Percentiles rank a stretch among this genome's conserved stretches.
These are phyloP conservation scores for Xestoiulus laeticollis DNA, from an alignment of 2,888 invertebrate genomes.

Conservation along the genomic window DNA sequence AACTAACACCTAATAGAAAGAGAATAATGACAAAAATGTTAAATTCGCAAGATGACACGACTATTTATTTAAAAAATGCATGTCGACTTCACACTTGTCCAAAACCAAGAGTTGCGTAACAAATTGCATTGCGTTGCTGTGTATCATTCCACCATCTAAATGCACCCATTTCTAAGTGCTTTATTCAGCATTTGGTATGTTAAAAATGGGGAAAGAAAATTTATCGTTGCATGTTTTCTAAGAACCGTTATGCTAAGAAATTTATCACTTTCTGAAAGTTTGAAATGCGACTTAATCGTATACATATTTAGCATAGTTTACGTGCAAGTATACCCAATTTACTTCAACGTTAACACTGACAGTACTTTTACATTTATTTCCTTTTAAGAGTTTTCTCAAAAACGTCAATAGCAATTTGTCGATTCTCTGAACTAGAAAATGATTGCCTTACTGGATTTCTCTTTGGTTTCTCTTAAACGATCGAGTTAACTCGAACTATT, in stretches of 20 bases:
- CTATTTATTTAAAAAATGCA: too few species aligned
- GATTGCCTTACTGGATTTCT: not conserved
- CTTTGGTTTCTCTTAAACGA: not conserved
- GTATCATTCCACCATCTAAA: not conserved
- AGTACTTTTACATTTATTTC: not conserved
- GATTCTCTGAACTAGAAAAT: not conserved
- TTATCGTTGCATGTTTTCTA: too few species aligned
- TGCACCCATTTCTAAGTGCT: not conserved
- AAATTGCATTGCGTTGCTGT: too few species aligned
- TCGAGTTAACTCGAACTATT: not conserved
- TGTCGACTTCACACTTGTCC: too few species aligned
- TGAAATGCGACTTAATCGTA: not conserved
- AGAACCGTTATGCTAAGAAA: not conserved
- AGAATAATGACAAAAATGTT: too few species aligned
- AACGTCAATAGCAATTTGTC: constrained; percentile 8
- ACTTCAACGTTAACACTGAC: not conserved
- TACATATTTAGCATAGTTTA: not conserved
- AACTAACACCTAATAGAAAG: too few species aligned
- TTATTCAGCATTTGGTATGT: not conserved
- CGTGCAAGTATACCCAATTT: not conserved
- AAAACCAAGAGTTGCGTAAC: too few species aligned
- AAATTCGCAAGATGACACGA: too few species aligned
- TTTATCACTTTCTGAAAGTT: not conserved
- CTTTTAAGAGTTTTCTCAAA: not conserved
- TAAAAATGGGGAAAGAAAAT: not conserved